Conservation (phyloP, 2,797 vertebrate species). For the Lepus oiostolus region DNA sequence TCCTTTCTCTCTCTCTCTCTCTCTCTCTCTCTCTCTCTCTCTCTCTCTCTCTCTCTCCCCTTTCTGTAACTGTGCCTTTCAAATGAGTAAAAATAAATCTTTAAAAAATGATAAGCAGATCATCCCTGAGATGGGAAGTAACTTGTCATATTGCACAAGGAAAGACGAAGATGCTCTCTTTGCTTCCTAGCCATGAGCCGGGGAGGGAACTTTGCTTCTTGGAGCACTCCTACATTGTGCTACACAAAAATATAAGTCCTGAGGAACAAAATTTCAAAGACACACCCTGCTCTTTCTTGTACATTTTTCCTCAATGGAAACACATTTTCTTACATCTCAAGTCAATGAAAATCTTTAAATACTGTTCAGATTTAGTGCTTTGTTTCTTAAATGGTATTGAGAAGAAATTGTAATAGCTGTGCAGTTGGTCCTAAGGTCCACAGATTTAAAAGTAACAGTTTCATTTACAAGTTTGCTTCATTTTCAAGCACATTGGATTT, state of each 20-base stretch:
- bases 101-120: background rate
- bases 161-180: background rate
- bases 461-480: background rate
- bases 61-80: too few species aligned
- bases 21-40: too few species aligned
- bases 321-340: fast-evolving
- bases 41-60: too few species aligned
- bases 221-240: background rate
- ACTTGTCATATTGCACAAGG: background rate
- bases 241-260: background rate
- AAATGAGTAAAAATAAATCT: too few species aligned
- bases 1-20: too few species aligned
- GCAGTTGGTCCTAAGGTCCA: background rate
- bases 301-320: background rate
- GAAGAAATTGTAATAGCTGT: background rate
- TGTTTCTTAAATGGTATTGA: background rate
- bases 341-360: background rate
- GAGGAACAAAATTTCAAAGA: background rate
- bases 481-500: background rate
- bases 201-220: background rate
- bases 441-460: background rate
- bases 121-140: background rate
- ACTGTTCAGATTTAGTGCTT: background rate
- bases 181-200: too few species aligned
- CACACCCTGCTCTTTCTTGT: background rate